Base-by-base conservation (phyloP, 2,113 vertebrate species). In the Arenaria interpres region DNA sequence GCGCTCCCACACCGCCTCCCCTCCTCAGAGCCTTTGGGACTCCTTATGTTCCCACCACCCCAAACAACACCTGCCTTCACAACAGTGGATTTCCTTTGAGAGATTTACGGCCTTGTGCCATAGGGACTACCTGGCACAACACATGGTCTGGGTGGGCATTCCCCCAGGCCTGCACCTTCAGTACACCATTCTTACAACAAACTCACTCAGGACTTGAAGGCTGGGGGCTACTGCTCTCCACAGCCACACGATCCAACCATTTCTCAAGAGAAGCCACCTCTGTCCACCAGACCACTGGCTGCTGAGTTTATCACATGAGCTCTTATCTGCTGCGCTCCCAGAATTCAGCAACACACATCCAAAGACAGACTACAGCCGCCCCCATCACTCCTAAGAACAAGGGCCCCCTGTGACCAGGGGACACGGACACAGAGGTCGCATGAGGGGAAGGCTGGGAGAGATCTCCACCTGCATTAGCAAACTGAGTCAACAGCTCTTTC, bases 91-190 rank as follows among this genome's bases (percentile, higher is more conserved):
- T 48, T 76, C 18, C 48, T 75, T 1, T 43, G 27, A 60, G 43
- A 80, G 28, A 50, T 30, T 63, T 43, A 56, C 3, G 2, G 66
- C 27, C 53, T 68, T 1, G 0, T 35, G 53, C 69, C 79, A n/a
- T 0, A 0, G 32, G 69, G 45, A 85, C 35, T 25, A 60, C 27
- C 28, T 2, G 3, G 33, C 72, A 21, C 0, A 2, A 33, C 28
- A n/a, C 0, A 0, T 4, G 22, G 25, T 33, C 19, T 59, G 82
- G 54, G 76, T 39, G 63, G 37, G 48, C 83, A 69, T 6, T 5
- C 28, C 54, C 41, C 20, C 50, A 14, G 35, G 22, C 45, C 60
- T 53, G 41, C 74, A 85, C 19, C 2, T 71, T 56, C 60, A 66
- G 39, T 8, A 37, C 45, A 32, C 30, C 8, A 3, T 21, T 35